Base-by-base conservation (phyloP, 2,113 vertebrate species). In the Myotis brandtii region DNA sequence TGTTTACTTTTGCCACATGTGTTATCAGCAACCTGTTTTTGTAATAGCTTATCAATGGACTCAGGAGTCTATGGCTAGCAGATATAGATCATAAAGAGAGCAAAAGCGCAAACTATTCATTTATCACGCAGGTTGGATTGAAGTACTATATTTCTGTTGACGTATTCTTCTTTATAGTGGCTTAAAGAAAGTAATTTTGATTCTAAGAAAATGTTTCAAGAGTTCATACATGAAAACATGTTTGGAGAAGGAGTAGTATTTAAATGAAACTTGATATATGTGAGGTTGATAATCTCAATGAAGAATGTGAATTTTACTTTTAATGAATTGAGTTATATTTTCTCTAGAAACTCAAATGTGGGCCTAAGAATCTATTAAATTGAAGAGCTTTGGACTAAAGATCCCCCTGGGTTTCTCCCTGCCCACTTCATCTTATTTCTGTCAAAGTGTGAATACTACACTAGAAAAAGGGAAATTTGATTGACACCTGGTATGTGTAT, bases 141-240 rank as follows among this genome's bases (percentile, higher is more conserved):
- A 94, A 86, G 12, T 27, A 30, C 27, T 40, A 1, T 50, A 75
- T 92, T 90, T 92, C 21, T 30, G 88, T 83, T 82, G 25, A 67
- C 10, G 56, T n/a, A 32, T 32, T 97, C 25, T 91, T 93, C 32
- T 59, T 69, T 81, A 66, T 32, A 52, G 34, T 46, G 37, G 20
- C 62, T 89, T 86, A 66, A 83, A 83, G 48, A 87, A 82, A 1
- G 23, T 43, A 88, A 27, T 30, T 91, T n/a, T 86, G 27, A 59
- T 64, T 69, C 59, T 23, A 92, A 67, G 84, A 67, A 93, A 95
- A 96, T 70, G 40, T 13, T 75, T 95, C 1, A 6, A 70, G 59
- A 76, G 17, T 30, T 89, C 52, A 76, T 56, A 11, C 25, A 56
- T 94, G 59, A 76, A 87, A 83, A 34, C 9, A 80, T 56, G 8